Base-by-base conservation (phyloP, 2,888 invertebrate species). In the Ypsolopha scabrella region DNA sequence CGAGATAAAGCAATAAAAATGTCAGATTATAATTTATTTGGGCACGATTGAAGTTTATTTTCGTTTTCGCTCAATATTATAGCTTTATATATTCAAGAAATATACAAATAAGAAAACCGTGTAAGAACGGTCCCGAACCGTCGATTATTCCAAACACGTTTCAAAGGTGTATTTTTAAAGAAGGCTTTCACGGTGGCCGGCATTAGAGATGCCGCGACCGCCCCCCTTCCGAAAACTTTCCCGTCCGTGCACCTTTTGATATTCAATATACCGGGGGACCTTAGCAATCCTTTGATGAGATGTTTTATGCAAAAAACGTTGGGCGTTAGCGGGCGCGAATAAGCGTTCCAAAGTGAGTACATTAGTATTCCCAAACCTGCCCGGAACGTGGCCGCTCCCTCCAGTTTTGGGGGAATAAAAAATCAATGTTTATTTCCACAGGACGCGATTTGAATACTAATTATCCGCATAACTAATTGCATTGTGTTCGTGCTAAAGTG, bases 291-390 rank as follows among this genome's bases (percentile, higher is more conserved):
- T 86, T 85, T 86, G 86, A 86, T 86, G 86, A 85, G 85, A 86
- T 86, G 83, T 85, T 85, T 86, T 86, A 86, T 86, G 86, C 85
- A 85, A 85, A 86, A 86, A 85, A 86, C 85, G 86, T 82, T 75
- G 82, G 73, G 70, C 74, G 78, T 81, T 79, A 79, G 71, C 76
- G 71, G 77, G 82, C 77, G 83, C 78, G 79, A 81, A 79, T 82
- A 83, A 82, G 71, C 82, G 81, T 73, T 82, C 80, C 77, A 79
- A 82, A 81, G 80, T 83, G 83, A 79, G 75, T 80, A 78, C 83
- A 86, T 85, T 86, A 85, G 83, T 85, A 85, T 86, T 78, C 85
- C 67, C 69, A 65, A 71, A 67, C 75, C 74, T 73, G 64, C 65
- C 55, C 74, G 68, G 65, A 64, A 70, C 65, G 63, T 70, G 70